Conservation (phyloP, 2,888 invertebrate genomes). For the Sipha maydis region DNA sequence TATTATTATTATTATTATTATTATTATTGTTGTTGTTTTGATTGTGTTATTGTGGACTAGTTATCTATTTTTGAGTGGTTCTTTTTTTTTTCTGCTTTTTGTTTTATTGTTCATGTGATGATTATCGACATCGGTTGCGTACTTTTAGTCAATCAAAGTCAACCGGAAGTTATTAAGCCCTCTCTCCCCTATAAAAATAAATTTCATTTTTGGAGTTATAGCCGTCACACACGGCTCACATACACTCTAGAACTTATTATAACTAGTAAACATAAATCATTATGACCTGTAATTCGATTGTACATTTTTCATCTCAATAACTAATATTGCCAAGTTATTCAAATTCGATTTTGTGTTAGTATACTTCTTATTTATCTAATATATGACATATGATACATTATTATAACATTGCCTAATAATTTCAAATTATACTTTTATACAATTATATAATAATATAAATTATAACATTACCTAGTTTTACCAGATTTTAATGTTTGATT, state of each 20-base stretch:
- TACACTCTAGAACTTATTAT: background rate
- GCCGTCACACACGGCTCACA: background rate
- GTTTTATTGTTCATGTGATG: background rate
- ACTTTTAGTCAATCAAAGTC: constrained; percentile 30
- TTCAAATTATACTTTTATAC: too few relatives aligned
- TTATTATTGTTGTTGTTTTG: too few relatives aligned
- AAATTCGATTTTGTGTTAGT: too few relatives aligned
- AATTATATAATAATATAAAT: too few relatives aligned
- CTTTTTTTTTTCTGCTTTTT: constrained; percentile 18
- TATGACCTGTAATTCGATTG: too few relatives aligned
- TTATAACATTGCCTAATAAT: too few relatives aligned
- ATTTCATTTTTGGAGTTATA: background rate
- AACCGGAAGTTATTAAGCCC: constrained; percentile 14
- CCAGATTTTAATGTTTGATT: background rate
- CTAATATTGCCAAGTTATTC: too few relatives aligned
- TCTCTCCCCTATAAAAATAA: background rate
- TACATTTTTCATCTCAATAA: too few relatives aligned
- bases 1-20: background rate
- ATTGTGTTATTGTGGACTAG: constrained; percentile 6
- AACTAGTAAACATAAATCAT: too few relatives aligned
- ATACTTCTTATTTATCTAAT: background rate
- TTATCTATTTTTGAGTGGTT: background rate
- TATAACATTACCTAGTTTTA: background rate
- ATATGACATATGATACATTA: too few relatives aligned
- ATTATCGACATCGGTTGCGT: background rate